Evolutionary conservation across 1,140 invertebrate genomes (phyloP).

Genomic region (Drosophila sproati): DNA sequence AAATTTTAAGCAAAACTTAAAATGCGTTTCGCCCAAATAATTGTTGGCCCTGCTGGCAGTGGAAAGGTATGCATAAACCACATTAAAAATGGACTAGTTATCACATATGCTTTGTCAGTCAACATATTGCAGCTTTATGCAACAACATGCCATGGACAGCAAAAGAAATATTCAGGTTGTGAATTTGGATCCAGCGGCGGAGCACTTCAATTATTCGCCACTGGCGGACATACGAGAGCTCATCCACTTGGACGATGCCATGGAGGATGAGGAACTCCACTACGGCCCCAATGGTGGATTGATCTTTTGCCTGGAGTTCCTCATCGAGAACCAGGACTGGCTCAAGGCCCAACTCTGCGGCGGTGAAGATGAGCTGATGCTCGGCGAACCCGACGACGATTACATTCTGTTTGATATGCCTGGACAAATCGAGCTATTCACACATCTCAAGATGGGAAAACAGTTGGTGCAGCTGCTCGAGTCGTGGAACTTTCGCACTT

Average conservation of each 20-base stretch:
- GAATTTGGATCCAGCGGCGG: slow-evolving; percentile 99
- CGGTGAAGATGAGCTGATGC: slow-evolving; percentile 83
- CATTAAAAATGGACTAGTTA: not conserved
- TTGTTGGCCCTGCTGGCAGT: slow-evolving; percentile 97
- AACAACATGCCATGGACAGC: slow-evolving; percentile 91
- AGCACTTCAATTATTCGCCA: slow-evolving; percentile 96
- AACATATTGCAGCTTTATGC: slow-evolving; percentile 96
- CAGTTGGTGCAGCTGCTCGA: slow-evolving; percentile 93
- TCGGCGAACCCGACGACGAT: slow-evolving; percentile 90
- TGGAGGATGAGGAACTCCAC: slow-evolving; percentile 97
- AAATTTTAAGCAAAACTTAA: slow-evolving; percentile 50
- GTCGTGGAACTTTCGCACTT: slow-evolving; percentile 95
- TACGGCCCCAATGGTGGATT: slow-evolving; percentile 99
- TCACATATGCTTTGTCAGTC: slow-evolving; percentile 87
- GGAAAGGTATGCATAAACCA: slow-evolving; percentile 90
- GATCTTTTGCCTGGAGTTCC: slow-evolving; percentile 98
- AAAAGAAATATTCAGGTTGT: slow-evolving; percentile 93
- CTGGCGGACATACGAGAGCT: slow-evolving; percentile 96
- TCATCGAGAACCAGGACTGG: slow-evolving; percentile 96
- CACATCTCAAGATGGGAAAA: slow-evolving; percentile 95
- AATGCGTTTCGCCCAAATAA: slow-evolving; percentile 97
- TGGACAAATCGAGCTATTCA: slow-evolving; percentile 99
- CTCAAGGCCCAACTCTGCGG: slow-evolving; percentile 92
- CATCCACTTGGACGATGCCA: slow-evolving; percentile 97
- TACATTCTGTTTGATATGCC: slow-evolving; percentile 99